Base-by-base conservation (phyloP, 2,113 vertebrate species). In the Ptychochromis oligacanthus region DNA sequence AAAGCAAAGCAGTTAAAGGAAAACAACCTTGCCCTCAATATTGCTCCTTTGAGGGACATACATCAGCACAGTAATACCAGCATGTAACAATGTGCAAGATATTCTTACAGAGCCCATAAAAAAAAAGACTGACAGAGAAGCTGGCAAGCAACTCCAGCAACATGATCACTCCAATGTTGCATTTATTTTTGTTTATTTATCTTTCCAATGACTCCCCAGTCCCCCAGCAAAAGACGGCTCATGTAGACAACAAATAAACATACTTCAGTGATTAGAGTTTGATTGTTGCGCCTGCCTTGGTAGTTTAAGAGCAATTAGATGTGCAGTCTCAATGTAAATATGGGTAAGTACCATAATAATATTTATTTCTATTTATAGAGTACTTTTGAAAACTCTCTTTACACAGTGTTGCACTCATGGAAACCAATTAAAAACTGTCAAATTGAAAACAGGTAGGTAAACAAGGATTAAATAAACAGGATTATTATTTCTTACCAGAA, bases 1-100 rank as follows among this genome's bases (percentile, higher is more conserved):
- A 77, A 7, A 62, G 49, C 22, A 81, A 22, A 86, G 81, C 20
- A 78, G 54, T 84, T 6, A 34, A 67, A 75, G 62, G 17, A 64
- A 58, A 79, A 26, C 54, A 79, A 24, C 7, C n/a, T n/a, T 14
- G 28, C 8, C 18, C n/a, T 79, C 10, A 58, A n/a, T 82, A 79
- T 20, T 12, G 36, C 81, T 80, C 79, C 62, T 43, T 4, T 31
- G 87, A 75, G 85, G 31, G 54, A 17, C 26, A 62, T n/a, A 55
- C 11, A 87, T 75, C 62, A 67, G 22, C 12, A 2, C 1, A 2
- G 70, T 22, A 72, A 49, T 34, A 11, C 43, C 15, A 14, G 52
- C 76, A 18, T 81, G 56, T 20, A 54, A 81, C 56, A 34, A 76
- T 78, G 22, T 64, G 26, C 22, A 55, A 77, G 22, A 79, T 76